Conservation (phyloP, 1,140 invertebrate genomes). For the Bombus confusus region DNA sequence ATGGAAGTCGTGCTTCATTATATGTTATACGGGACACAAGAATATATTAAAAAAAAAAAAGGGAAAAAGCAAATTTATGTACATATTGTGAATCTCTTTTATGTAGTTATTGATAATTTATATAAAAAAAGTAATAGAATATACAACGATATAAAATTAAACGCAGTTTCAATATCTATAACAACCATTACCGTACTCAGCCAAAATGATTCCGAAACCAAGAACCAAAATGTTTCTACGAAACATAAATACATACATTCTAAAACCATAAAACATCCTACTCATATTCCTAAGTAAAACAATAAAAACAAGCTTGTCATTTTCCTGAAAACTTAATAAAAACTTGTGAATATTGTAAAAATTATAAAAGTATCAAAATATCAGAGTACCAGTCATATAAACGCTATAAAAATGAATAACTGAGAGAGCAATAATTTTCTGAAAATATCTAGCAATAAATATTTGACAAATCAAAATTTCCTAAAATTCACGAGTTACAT, state of each 20-base stretch:
- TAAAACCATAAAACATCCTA: background rate
- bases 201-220: background rate
- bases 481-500: too few relatives aligned
- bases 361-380: background rate
- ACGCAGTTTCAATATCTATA: background rate
- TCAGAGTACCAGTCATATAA: background rate
- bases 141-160: background rate
- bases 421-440: background rate
- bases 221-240: background rate
- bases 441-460: background rate
- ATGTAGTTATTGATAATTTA: too few relatives aligned
- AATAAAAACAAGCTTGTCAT: background rate
- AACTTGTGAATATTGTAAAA: background rate
- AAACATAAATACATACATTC: background rate
- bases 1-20: too few relatives aligned
- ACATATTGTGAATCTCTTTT: too few relatives aligned
- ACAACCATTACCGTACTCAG: background rate
- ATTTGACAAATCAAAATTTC: background rate
- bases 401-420: background rate
- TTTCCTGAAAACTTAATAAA: background rate
- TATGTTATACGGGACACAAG: too few relatives aligned
- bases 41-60: too few relatives aligned
- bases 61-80: fast-evolving
- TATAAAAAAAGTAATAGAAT: background rate
- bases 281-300: background rate